Conservation (phyloP, 2,797 vertebrate genomes). For the Tragopan temminckii region DNA sequence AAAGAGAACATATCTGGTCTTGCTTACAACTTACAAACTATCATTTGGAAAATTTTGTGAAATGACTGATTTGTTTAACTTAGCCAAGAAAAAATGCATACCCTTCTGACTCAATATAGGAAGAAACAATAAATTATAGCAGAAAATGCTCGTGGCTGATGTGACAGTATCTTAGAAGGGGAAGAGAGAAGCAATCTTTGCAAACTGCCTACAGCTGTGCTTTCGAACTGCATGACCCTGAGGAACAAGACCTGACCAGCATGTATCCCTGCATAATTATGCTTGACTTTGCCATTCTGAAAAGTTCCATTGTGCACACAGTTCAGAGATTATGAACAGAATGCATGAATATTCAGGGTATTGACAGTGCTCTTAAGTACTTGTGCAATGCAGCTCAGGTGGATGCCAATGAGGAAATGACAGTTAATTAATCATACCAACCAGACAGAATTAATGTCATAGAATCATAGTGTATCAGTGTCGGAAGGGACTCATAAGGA, state of each 20-base stretch:
- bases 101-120: conserved; percentile 27
- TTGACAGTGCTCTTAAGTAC: conserved; percentile 1
- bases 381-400: conserved; percentile 16
- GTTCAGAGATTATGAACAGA: conserved; percentile 52
- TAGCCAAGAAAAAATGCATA: conserved; percentile 12
- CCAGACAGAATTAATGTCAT: not conserved
- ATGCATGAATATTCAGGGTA: conserved; percentile 13
- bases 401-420: conserved; percentile 5
- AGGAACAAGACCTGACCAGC: conserved; percentile 63
- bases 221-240: not conserved
- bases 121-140: conserved; percentile 49
- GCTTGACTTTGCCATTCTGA: conserved; percentile 30
- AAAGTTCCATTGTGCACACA: conserved; percentile 27
- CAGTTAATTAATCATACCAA: not conserved
- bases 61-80: conserved; percentile 60
- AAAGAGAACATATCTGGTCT: conserved; percentile 66
- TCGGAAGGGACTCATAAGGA: not conserved
- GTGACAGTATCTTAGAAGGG: conserved; percentile 39
- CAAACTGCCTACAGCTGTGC: conserved; percentile 33
- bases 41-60: conserved; percentile 45
- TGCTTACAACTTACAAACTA: conserved; percentile 61
- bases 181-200: not conserved
- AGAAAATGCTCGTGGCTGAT: conserved; percentile 1
- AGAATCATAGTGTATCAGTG: not conserved
- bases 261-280: conserved; percentile 28